phyloP scores from a whole-genome alignment of 35 echinoderm and acorn worm genomes.

The Apostichopus californicus region DNA sequence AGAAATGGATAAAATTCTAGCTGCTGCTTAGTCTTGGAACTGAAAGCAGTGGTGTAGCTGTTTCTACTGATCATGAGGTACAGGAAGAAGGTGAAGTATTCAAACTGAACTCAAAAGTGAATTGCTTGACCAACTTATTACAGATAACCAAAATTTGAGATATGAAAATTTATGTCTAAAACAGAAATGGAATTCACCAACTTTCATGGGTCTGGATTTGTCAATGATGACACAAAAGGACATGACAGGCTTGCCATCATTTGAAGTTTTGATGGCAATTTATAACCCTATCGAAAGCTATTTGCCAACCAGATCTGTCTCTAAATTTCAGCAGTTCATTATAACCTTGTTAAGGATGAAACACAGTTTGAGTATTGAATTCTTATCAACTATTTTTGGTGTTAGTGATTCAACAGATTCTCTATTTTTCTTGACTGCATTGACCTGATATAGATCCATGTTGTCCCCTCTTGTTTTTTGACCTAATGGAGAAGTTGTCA shows the following conservation, averaged over 20 bases:
- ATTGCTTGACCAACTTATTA: not conserved
- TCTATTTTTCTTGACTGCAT: not conserved
- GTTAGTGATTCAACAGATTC: not conserved
- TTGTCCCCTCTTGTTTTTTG: not conserved
- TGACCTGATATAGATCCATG: not conserved
- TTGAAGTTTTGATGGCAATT: not conserved
- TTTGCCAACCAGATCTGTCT: not conserved
- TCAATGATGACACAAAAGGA: not conserved
- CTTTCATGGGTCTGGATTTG: not conserved
- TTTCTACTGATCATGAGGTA: not conserved
- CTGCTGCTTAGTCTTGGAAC: not conserved
- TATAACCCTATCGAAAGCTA: conserved; percentile 5
- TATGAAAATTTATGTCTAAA: not conserved
- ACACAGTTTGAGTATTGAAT: not conserved
- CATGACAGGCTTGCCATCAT: conserved; percentile 4
- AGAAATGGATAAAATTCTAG: not conserved
- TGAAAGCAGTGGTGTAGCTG: not conserved
- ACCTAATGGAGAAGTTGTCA: not conserved
- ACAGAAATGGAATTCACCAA: not conserved
- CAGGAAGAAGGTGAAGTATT: not conserved
- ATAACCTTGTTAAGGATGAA: not conserved
- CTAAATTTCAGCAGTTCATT: conserved; percentile 20
- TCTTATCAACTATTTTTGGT: not conserved
- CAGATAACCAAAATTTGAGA: not conserved
- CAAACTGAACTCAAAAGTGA: not conserved